These are phyloP conservation scores for Hiodon alosoides DNA, from an alignment of 2,113 vertebrate genomes.

Conservation along the genomic window DNA sequence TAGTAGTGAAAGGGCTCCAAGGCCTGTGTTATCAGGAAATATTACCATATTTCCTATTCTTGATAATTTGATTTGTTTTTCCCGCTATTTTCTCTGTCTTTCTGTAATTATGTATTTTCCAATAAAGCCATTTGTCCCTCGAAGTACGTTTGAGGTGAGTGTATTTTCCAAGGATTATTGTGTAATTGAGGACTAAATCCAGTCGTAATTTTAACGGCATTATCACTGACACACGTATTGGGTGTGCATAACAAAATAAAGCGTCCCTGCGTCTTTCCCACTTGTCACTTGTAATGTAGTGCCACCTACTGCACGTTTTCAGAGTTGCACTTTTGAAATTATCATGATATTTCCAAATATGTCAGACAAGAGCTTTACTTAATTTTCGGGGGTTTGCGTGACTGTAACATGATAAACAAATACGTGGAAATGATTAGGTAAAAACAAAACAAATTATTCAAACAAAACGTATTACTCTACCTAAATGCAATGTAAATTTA, in stretches of 20 bases:
- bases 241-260: background rate
- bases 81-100: background rate
- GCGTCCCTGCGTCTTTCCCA: background rate
- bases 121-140: conserved; percentile 22
- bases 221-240: background rate
- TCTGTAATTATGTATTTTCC: conserved; percentile 11
- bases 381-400: too few relatives aligned
- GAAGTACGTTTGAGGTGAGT: background rate
- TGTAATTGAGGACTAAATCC: too few relatives aligned
- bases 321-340: background rate
- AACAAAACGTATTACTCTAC: too few relatives aligned
- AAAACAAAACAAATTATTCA: too few relatives aligned
- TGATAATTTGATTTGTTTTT: background rate
- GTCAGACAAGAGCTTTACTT: too few relatives aligned
- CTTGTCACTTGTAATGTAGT: background rate
- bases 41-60: conserved; percentile 1
- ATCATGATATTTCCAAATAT: too few relatives aligned
- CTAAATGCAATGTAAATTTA: too few relatives aligned
- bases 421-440: too few relatives aligned
- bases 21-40: background rate
- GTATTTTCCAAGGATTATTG: background rate
- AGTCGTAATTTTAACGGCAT: too few relatives aligned
- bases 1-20: background rate
- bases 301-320: background rate
- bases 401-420: too few relatives aligned